Base-by-base conservation (phyloP, 2,888 invertebrate species). In the Furcula furcula region DNA sequence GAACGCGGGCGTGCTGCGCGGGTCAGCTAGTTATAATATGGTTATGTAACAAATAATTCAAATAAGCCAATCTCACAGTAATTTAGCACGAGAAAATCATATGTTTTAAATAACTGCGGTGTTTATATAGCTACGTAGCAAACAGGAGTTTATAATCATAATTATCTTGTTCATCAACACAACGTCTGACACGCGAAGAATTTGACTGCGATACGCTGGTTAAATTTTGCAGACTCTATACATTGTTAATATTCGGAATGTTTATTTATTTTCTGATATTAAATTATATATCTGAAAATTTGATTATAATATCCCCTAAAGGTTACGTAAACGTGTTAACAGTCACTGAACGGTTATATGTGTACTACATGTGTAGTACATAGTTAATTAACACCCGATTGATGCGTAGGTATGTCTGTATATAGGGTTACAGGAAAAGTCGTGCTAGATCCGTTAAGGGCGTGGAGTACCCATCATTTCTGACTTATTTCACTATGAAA, bases 241-340 rank as follows among this genome's bases (percentile, higher is more conserved):
- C 31, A 31, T 39, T 48, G 51, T 46, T 45, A 30, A 46, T 47
- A 49, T 37, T 29, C 23, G 30, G 13, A n/a, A 35, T 32, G 52
- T 52, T 48, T 55, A 43, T 60, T 48, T 52, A 46, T 30, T 31
- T 40, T 23, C 30, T n/a, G n/a, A 28, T 33, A 36, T 45, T 43
- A 31, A 37, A 44, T 41, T 65, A 57, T 61, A 54, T 52, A 50
- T n/a, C n/a, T 38, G 28, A 46, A 50, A 48, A 48, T 48, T 46
- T 41, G 42, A 50, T 55, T 51, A 39, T 42, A 46, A 61, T 51
- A 45, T 46, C 44, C 36, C 44, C 9, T 28, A 34, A 53, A 55
- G 57, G 55, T 59, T 55, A 51, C 4, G 45, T 42, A 38, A 47
- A 52, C 55, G n/a, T n/a, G n/a, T n/a, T n/a, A n/a, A 64, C 58